Percentiles rank a stretch among this genome's conserved stretches.
phyloP scores from a whole-genome alignment of 1,140 invertebrate genomes.

The Neuroterus valhalla region DNA sequence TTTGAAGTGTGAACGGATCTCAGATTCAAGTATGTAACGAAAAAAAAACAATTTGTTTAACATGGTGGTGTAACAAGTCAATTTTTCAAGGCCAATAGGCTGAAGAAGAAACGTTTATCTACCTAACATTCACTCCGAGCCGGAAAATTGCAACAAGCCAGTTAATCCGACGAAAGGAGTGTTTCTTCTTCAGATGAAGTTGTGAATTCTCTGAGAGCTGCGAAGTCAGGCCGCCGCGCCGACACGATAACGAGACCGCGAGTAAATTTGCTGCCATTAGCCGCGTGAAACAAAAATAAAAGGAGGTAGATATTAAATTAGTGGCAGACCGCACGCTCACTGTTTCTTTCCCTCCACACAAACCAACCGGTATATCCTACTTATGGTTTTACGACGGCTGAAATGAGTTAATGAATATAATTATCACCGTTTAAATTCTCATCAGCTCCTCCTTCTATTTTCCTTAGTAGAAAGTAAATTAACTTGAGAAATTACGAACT shows the following conservation, averaged over 20 bases:
- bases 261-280: constrained; percentile 74
- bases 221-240: constrained; percentile 3
- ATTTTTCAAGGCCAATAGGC: no score
- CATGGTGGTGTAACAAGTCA: no score
- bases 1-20: no score
- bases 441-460: not conserved
- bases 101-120: no score
- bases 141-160: constrained; percentile 34
- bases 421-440: constrained; percentile 17
- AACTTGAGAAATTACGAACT: not conserved
- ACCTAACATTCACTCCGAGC: no score
- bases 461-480: not conserved
- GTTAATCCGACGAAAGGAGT: constrained; percentile 26
- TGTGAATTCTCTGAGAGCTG: constrained; percentile 33
- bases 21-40: no score
- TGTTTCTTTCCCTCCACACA: constrained; percentile 37
- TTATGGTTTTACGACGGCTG: constrained; percentile 26
- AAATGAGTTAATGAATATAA: constrained; percentile 21
- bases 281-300: constrained; percentile 66
- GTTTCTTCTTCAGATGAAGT: constrained; percentile 40
- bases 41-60: no score
- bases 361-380: constrained; percentile 4
- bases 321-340: constrained; percentile 46
- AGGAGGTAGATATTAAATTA: constrained; percentile 68
- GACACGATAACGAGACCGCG: constrained; percentile 65